phyloP scores from a whole-genome alignment of 2,113 vertebrate genomes.

The Potamarius usumacintae region DNA sequence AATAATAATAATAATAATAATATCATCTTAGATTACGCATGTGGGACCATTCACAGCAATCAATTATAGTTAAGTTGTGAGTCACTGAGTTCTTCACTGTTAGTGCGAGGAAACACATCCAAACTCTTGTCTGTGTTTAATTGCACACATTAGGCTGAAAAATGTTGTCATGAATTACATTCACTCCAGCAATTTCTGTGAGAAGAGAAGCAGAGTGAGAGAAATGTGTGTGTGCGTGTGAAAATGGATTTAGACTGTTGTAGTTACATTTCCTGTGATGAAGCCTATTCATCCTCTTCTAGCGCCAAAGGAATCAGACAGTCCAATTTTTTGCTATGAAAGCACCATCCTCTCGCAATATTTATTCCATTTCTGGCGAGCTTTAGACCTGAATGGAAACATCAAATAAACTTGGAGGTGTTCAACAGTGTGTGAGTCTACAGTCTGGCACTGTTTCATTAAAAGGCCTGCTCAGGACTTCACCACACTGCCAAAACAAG shows the following conservation, averaged over 20 bases:
- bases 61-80: background rate
- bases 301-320: constrained; percentile 36
- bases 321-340: constrained; percentile 33
- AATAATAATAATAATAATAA: too few relatives aligned
- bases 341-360: constrained; percentile 22
- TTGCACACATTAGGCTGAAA: background rate
- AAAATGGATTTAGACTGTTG: background rate
- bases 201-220: background rate
- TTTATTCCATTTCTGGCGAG: constrained; percentile 30
- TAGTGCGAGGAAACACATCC: background rate
- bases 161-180: background rate
- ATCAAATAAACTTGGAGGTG: constrained; percentile 40
- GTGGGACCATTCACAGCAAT: background rate
- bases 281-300: constrained; percentile 37
- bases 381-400: constrained; percentile 38
- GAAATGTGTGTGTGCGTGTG: background rate
- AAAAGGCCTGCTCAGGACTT: constrained; percentile 13
- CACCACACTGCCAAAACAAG: background rate
- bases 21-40: background rate
- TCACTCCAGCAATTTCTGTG: background rate
- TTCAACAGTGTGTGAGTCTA: constrained; percentile 17
- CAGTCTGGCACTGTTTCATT: constrained; percentile 33
- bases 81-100: background rate
- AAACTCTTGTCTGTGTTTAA: background rate
- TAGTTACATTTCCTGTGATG: constrained; percentile 34